These are phyloP conservation scores for Agapornis canus DNA, from an alignment of 2,797 vertebrate species.

Conservation along the genomic window DNA sequence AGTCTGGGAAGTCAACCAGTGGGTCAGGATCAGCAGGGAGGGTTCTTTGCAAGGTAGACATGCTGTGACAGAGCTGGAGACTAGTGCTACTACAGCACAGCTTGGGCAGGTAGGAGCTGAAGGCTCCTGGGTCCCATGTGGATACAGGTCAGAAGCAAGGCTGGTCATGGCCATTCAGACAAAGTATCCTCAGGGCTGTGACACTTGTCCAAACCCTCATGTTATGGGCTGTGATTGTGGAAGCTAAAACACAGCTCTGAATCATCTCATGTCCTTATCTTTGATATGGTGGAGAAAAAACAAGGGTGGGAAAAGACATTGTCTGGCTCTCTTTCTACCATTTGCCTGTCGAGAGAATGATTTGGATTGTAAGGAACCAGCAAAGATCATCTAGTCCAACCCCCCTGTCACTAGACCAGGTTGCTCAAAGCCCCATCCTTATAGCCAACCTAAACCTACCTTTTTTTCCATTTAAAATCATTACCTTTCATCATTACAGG, in stretches of 20 bases:
- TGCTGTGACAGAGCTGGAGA: not conserved
- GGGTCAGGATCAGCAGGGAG: not conserved
- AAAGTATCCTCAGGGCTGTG: not conserved
- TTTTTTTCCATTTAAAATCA: not conserved
- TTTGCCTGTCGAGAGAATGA: not conserved
- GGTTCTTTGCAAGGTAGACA: rapidly evolving
- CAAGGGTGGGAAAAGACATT: not conserved
- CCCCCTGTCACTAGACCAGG: not conserved
- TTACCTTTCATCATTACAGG: not conserved
- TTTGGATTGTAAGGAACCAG: not conserved
- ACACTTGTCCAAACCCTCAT: not conserved
- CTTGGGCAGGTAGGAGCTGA: not conserved
- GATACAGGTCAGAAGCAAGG: not conserved
- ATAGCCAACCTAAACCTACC: not conserved
- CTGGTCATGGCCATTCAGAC: not conserved
- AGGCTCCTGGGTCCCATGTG: rapidly evolving
- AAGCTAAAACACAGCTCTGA: not conserved
- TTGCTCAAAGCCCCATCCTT: not conserved
- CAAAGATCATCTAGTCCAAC: not conserved
- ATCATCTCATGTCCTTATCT: not conserved
- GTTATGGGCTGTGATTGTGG: rapidly evolving
- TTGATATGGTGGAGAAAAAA: not conserved
- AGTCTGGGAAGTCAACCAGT: not conserved
- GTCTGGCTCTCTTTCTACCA: not conserved
- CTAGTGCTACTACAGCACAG: not conserved